Evolutionary conservation across 2,113 vertebrate species (phyloP), one percentile per base, ranked within the genome.

Genomic region (Myotis brandtii): DNA sequence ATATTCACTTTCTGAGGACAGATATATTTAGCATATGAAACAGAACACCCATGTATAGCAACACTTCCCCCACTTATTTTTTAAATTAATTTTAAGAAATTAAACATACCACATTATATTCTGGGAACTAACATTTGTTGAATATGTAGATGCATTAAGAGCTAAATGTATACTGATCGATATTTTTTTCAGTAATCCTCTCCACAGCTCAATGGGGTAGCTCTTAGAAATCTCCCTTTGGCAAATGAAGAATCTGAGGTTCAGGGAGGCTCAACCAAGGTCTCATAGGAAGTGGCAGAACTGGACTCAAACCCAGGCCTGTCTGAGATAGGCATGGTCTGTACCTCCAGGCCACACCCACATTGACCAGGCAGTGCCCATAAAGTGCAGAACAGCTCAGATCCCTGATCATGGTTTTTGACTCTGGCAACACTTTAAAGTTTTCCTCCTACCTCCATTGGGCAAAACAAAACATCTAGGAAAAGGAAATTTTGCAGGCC

Each of bases 1-100:
- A 94, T 86, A 94, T 89, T 94, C 86, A 89, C 62, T 86, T 86
- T 88, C 75, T 62, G 91, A 92, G 54, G 46, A 86, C 20, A 96
- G 52, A 85, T 77, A 23, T 64, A 91, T 96, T 80, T 90, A 81
- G 72, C 40, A 17, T 23, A 48, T 54, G 82, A 96, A 93, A 93
- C 43, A 87, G 56, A 88, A 91, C 37, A 37, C 37, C 77, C 80
- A 87, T 80, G 46, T 73, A 95, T 82, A 96, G 59, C 81, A 77
- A 86, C 27, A 12, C 40, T 89, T 66, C 64, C 46, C 40, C 62
- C 23, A 87, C 72, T 69, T 96, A 75, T 83, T 88, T 93, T 87
- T 89, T 8, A 72, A 66, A 83, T 92, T 83, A 92, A 94, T 96
- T 93, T 23, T 0, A 77, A 90, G 72, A 94, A 90, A 67, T 77